A percentile compares a stretch with the other conserved stretches of the same genome.
phyloP scores from a whole-genome alignment of 1,140 invertebrate genomes.

The Atopsyche davidsoni region DNA sequence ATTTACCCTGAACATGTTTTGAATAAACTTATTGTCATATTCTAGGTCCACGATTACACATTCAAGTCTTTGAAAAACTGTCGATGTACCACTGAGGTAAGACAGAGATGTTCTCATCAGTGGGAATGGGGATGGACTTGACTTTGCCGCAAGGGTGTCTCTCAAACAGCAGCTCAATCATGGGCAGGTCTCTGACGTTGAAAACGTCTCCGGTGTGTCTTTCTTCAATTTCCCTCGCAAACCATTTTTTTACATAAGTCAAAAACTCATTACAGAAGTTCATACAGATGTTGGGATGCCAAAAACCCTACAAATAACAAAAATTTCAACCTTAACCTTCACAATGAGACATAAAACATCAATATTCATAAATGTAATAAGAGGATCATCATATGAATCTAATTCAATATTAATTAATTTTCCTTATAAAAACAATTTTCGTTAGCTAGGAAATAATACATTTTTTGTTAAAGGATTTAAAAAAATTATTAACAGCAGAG shows the following conservation, averaged over 20 bases:
- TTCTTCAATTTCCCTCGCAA: constrained; percentile 10
- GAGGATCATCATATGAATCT: too few relatives aligned
- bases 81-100: constrained; percentile 6
- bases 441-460: too few relatives aligned
- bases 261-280: constrained; percentile 21
- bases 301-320: constrained; percentile 14
- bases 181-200: constrained; percentile 8
- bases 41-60: too few relatives aligned
- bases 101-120: constrained; percentile 11
- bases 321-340: too few relatives aligned
- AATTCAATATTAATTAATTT: too few relatives aligned
- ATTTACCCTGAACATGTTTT: too few relatives aligned
- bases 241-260: constrained; percentile 16
- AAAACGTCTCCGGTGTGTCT: not conserved
- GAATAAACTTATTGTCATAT: too few relatives aligned
- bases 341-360: too few relatives aligned
- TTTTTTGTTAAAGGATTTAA: too few relatives aligned
- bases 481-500: too few relatives aligned
- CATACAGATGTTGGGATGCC: constrained; percentile 21
- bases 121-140: not conserved
- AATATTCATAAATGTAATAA: too few relatives aligned
- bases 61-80: constrained; percentile 8
- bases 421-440: too few relatives aligned
- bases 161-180: constrained; percentile 18
- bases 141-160: constrained; percentile 7